These are phyloP conservation scores for Merluccius polli DNA, from an alignment of 2,797 vertebrate species.

Conservation along the genomic window DNA sequence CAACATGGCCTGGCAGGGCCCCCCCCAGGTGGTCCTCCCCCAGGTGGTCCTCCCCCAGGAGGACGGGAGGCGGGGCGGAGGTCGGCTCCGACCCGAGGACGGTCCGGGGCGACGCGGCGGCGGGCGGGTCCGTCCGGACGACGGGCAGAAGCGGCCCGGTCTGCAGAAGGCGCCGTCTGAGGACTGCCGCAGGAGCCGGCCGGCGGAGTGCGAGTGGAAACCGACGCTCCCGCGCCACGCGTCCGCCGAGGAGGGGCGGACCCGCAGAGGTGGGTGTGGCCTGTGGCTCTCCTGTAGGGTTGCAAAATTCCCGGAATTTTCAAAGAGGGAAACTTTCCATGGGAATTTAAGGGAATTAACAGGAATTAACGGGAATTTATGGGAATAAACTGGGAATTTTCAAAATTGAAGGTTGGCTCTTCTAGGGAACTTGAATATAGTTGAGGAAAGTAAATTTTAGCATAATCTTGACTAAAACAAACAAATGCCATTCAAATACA, in stretches of 20 bases:
- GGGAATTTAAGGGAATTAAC: too few relatives aligned
- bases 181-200: constrained; percentile 68
- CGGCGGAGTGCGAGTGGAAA: constrained; percentile 71
- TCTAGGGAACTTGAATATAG: too few relatives aligned
- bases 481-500: too few relatives aligned
- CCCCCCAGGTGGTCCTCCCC: constrained; percentile 16
- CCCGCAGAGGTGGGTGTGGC: constrained; percentile 65
- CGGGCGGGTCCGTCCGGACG: constrained; percentile 62
- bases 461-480: too few relatives aligned
- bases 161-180: constrained; percentile 77
- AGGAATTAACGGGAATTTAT: too few relatives aligned
- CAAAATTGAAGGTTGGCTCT: too few relatives aligned
- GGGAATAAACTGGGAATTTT: too few relatives aligned
- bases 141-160: constrained; percentile 64
- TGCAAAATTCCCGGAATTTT: too few relatives aligned
- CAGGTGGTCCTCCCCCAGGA: constrained; percentile 39
- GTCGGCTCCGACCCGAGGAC: constrained; percentile 62
- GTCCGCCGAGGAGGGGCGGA: constrained; percentile 74
- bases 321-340: too few relatives aligned
- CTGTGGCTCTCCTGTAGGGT: not conserved
- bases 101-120: constrained; percentile 51
- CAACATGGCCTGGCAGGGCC: constrained; percentile 68
- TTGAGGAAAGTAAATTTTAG: too few relatives aligned
- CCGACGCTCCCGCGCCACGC: constrained; percentile 73
- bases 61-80: constrained; percentile 60